Percentiles rank a stretch among this genome's conserved stretches.
Conservation (phyloP, 2,113 vertebrate species). For the Sander lucioperca region DNA sequence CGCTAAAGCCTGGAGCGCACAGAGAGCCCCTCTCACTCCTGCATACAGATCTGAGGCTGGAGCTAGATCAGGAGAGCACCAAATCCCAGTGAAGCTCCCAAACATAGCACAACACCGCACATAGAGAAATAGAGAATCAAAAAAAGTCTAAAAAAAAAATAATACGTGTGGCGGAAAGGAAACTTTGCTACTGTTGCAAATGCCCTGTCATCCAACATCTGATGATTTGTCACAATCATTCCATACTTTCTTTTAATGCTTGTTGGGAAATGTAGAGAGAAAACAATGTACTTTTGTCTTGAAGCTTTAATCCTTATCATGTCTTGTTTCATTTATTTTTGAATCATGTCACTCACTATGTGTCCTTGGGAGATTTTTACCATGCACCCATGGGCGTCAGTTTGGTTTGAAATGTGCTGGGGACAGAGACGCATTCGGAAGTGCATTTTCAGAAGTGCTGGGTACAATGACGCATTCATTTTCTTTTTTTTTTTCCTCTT, state of each 20-base stretch:
- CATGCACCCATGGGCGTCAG: background rate
- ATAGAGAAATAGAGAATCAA: background rate
- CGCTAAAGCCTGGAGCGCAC: slow-evolving; percentile 25
- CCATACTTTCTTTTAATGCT: background rate
- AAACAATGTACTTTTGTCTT: background rate
- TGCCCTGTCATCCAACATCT: background rate
- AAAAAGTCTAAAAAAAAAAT: background rate
- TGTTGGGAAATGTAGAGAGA: background rate
- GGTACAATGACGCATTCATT: too few species aligned
- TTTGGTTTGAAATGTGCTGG: too few species aligned
- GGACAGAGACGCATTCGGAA: too few species aligned
- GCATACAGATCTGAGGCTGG: slow-evolving; percentile 28
- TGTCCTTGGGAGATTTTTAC: background rate
- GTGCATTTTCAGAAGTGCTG: too few species aligned
- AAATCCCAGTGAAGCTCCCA: slow-evolving; percentile 53
- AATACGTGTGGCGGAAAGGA: background rate
- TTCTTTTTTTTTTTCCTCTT: too few species aligned
- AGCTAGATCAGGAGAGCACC: background rate
- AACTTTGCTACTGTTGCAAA: background rate
- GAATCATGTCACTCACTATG: background rate
- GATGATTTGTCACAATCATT: background rate
- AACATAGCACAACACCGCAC: slow-evolving; percentile 33
- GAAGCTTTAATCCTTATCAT: background rate
- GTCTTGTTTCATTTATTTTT: background rate
- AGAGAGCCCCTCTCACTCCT: slow-evolving; percentile 25